A percentile compares a stretch with the other conserved stretches of the same genome.
phyloP scores from a whole-genome alignment of 2,888 invertebrate species.

The Campoplex capitator region DNA sequence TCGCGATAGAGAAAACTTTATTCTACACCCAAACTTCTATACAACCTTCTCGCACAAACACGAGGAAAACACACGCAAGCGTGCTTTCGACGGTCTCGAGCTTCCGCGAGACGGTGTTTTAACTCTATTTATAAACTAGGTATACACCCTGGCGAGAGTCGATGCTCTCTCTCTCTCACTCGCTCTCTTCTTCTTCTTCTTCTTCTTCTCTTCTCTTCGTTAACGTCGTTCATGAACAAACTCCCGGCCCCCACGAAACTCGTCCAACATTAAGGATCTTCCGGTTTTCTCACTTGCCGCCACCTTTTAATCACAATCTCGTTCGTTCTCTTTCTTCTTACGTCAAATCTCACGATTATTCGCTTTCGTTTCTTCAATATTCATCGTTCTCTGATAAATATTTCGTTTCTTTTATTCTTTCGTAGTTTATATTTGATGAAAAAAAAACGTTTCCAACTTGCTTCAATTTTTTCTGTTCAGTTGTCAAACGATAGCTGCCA shows the following conservation, averaged over 20 bases:
- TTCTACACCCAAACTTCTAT: background rate
- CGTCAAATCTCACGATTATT: background rate
- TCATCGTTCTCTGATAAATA: background rate
- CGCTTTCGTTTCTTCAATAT: background rate
- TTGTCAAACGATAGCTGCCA: background rate
- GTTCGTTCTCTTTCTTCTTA: background rate
- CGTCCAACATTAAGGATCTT: conserved; percentile 46
- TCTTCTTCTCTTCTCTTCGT: conserved; percentile 20
- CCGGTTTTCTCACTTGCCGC: conserved; percentile 34
- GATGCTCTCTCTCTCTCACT: conserved; percentile 16
- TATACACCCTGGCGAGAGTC: conserved; percentile 80
- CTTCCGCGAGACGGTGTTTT: conserved; percentile 54
- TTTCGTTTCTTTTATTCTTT: background rate
- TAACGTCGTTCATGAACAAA: conserved; percentile 47
- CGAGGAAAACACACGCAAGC: conserved; percentile 25
- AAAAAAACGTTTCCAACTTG: background rate
- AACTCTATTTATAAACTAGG: conserved; percentile 80
- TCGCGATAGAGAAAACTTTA: background rate
- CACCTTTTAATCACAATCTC: conserved; percentile 13
- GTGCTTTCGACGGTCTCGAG: background rate
- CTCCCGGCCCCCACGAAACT: conserved; percentile 23
- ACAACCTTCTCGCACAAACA: conserved; percentile 23
- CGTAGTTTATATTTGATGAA: background rate
- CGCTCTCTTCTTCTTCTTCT: background rate
- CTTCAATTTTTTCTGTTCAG: background rate